Base-by-base conservation (phyloP, 2,113 vertebrate species). In the Nycticryphes semicollaris region DNA sequence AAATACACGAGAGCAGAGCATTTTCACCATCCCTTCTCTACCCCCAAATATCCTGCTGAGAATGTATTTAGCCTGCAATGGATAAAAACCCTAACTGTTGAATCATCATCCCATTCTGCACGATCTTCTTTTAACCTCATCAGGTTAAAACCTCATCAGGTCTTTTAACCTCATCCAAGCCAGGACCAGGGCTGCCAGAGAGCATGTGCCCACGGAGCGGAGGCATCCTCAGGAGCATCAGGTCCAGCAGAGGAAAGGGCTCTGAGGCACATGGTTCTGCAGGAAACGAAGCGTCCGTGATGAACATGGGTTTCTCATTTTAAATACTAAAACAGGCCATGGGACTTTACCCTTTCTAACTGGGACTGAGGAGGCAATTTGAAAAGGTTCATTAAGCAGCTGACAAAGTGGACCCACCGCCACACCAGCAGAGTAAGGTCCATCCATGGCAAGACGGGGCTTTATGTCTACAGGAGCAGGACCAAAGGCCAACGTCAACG, bases 301-400 rank as follows among this genome's bases (percentile, higher is more conserved):
- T 77, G 95, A 95, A 91, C 86, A 80, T 66, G 13, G 1, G 86
- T 80, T 96, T 90, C 87, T 90, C 84, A 63, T 84, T 93, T 92
- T 64, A 94, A 91, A 83, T 78, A 77, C 76, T 82, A 81, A 87
- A 89, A 94, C 54, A 94, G 81, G 86, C 59, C 87, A 76, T 0
- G 41, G 87, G 83, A 86, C 89, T 57, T 43, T 80, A 78, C 84
- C 89, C 96, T 95, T 90, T 88, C 89, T 77, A 85, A 85, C 84
- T 30, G 35, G 63, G 89, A 56, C 51, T 19, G 78, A 70, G 48
- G 89, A 81, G 81, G 83, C 67, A 48, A 92, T 85, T 85, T 80
- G 82, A 94, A 94, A 95, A 95, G 95, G 91, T 92, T 96, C 94
- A 94, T 93, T 84, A 95, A 96, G 84, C 66, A 80, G 91, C 56